These are phyloP conservation scores for Gortyna flavago DNA, from an alignment of 2,888 invertebrate species.

Conservation along the genomic window DNA sequence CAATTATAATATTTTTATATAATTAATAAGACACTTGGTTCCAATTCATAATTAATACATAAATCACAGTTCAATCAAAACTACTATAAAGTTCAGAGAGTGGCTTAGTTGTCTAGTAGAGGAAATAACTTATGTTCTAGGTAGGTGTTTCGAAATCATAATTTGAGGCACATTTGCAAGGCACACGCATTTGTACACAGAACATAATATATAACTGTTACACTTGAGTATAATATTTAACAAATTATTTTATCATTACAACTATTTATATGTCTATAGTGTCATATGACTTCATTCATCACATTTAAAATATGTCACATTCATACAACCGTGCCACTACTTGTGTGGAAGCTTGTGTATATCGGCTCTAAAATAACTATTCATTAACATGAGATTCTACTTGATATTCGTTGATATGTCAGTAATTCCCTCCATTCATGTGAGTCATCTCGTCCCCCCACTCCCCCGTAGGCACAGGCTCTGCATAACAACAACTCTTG, in stretches of 20 bases:
- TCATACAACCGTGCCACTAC: conserved; percentile 48
- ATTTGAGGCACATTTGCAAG: conserved; percentile 64
- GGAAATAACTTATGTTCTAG: conserved; percentile 32
- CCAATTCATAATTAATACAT: conserved; percentile 39
- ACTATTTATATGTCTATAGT: conserved; percentile 38
- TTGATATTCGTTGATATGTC: conserved; percentile 55
- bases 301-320: conserved; percentile 40
- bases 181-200: conserved; percentile 62
- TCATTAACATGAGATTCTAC: conserved; percentile 43
- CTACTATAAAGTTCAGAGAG: conserved; percentile 29
- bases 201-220: conserved; percentile 30
- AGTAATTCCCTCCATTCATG: conserved; percentile 92
- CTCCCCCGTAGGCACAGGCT: conserved; percentile 93
- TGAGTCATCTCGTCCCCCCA: conserved; percentile 97
- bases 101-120: conserved; percentile 32
- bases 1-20: conserved; percentile 18
- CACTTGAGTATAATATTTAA: conserved; percentile 48
- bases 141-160: conserved; percentile 35
- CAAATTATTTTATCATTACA: conserved; percentile 30
- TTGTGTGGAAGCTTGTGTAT: conserved; percentile 47
- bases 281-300: conserved; percentile 50
- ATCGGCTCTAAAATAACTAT: conserved; percentile 30
- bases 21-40: conserved; percentile 58
- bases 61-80: conserved; percentile 49
- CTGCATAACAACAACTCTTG: conserved; percentile 94